Conservation (phyloP, 2,113 vertebrate genomes). For the Chunga burmeisteri region DNA sequence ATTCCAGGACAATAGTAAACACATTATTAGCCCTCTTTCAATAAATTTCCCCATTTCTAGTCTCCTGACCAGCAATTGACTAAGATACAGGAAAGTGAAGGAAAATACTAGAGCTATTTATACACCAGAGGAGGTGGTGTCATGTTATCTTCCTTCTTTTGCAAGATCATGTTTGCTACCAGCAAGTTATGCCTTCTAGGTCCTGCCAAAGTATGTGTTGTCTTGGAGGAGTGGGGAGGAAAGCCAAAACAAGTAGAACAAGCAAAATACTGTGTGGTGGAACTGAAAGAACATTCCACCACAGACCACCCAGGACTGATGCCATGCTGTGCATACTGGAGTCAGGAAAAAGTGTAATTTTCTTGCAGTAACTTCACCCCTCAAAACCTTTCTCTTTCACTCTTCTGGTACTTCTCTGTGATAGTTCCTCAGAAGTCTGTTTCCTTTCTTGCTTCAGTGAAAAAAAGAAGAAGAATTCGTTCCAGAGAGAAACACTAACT, state of each 20-base stretch:
- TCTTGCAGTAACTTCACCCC: background rate
- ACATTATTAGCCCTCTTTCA: background rate
- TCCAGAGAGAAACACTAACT: background rate
- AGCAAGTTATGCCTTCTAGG: background rate
- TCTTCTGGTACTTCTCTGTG: background rate
- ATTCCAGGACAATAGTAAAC: background rate
- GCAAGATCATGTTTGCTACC: background rate
- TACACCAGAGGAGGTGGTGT: background rate
- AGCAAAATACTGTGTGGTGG: background rate
- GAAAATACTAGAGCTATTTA: slow-evolving; percentile 1
- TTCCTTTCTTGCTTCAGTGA: background rate
- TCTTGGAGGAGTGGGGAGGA: background rate
- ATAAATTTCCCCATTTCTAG: background rate
- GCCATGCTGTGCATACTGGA: too few relatives aligned
- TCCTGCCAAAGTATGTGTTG: background rate
- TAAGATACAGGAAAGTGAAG: background rate
- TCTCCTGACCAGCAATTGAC: background rate
- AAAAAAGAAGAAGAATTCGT: background rate
- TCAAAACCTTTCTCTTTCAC: background rate
- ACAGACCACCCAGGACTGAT: background rate
- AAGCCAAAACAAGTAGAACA: background rate
- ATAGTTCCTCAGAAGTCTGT: background rate
- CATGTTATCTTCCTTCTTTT: background rate
- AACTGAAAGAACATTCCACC: background rate
- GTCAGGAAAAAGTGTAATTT: background rate